Evolutionary conservation across 2,888 invertebrate genomes (phyloP).

Genomic region (Drosophila seclusa): DNA sequence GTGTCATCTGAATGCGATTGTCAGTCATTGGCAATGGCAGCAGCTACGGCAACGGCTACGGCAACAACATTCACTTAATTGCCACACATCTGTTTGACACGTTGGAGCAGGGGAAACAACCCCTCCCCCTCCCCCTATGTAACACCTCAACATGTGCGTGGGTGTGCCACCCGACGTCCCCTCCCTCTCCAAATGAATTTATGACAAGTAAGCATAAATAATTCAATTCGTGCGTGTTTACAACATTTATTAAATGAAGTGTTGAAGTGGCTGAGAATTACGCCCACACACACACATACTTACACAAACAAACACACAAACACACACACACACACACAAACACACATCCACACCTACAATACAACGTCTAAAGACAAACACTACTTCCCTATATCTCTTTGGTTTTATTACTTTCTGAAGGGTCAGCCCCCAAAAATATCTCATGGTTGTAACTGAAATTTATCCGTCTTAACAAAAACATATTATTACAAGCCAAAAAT

Average conservation of each 20-base stretch:
- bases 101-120: not conserved
- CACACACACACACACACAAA: not conserved
- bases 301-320: not conserved
- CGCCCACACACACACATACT: conserved; percentile 34
- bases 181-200: conserved; percentile 58
- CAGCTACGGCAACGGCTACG: not conserved
- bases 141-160: conserved; percentile 14
- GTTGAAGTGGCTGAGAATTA: conserved; percentile 57
- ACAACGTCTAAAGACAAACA: conserved; percentile 2
- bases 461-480: conserved; percentile 16
- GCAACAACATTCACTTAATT: conserved; percentile 37
- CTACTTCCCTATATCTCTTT: not conserved
- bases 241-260: conserved; percentile 64
- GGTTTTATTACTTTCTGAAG: conserved; percentile 6
- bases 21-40: conserved; percentile 53
- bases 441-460: conserved; percentile 17
- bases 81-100: conserved; percentile 45
- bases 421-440: conserved; percentile 33
- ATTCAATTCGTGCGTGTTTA: conserved; percentile 70
- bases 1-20: conserved; percentile 63
- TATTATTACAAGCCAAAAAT: conserved; percentile 6
- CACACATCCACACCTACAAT: conserved; percentile 1
- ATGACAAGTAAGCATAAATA: conserved; percentile 69
- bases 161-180: conserved; percentile 1
- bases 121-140: not conserved